These are phyloP conservation scores for Heliconius ethilla DNA, from an alignment of 2,888 invertebrate genomes.

Conservation along the genomic window DNA sequence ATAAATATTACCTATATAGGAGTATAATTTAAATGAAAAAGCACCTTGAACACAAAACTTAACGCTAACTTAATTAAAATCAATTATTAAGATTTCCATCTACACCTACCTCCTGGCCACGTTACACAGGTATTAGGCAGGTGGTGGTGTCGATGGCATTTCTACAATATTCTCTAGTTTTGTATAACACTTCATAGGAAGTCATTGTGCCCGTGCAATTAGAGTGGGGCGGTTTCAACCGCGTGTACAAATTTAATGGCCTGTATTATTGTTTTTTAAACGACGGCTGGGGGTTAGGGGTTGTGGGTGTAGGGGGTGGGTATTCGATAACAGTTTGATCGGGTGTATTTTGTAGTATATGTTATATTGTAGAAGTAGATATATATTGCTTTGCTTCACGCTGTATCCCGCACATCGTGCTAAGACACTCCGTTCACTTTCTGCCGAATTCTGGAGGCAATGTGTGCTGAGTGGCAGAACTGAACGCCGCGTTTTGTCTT, in stretches of 20 bases:
- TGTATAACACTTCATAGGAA: constrained; percentile 52
- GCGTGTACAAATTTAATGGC: constrained; percentile 78
- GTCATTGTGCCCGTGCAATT: constrained; percentile 71
- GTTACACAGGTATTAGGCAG: neutral
- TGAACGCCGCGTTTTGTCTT: too few relatives aligned
- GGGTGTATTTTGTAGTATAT: constrained; percentile 28
- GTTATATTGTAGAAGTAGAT: neutral
- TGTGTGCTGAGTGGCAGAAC: too few relatives aligned
- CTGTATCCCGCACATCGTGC: too few relatives aligned
- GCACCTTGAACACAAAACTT: neutral
- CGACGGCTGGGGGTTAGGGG: constrained; percentile 42
- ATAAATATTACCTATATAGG: too few relatives aligned
- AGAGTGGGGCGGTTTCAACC: constrained; percentile 64
- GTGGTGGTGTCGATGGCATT: constrained; percentile 30
- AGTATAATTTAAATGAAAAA: neutral
- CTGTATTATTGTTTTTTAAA: constrained; percentile 74
- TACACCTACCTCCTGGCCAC: neutral
- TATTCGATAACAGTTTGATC: constrained; percentile 53
- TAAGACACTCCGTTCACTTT: too few relatives aligned
- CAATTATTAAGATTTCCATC: constrained; percentile 23
- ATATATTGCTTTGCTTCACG: too few relatives aligned
- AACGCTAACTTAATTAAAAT: constrained; percentile 23
- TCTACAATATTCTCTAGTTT: constrained; percentile 29
- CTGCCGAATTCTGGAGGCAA: too few relatives aligned
- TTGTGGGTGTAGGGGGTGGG: constrained; percentile 33